Evolutionary conservation across 2,888 invertebrate species (phyloP), one percentile per base, ranked within the genome.

Genomic region (Priocnemis perturbator): DNA sequence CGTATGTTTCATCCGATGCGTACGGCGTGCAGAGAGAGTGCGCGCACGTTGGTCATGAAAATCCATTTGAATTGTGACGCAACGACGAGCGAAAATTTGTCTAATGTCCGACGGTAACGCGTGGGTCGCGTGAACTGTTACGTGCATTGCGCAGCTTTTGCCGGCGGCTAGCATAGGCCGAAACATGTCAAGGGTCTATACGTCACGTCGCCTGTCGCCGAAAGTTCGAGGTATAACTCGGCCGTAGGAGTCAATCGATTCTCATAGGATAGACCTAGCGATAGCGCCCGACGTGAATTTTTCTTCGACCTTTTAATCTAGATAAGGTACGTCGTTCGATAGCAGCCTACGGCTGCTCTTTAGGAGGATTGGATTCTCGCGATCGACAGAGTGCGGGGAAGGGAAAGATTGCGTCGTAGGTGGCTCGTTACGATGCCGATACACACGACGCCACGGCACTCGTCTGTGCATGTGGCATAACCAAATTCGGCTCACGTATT

Each of bases 401-500:
- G 53, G 57, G 23, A 67, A 71, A 69, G 57, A 74, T 65, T 45
- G 60, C 56, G 53, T 58, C 30, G 44, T 37, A 55, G 45, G 70
- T 74, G 56, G 64, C 71, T 75, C 69, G 69, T 70, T 69, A 67
- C 48, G 68, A 62, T 69, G 60, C 69, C 64, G 64, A 79, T 66
- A 71, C 64, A 55, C 65, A 48, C 59, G 50, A 19, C 21, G 20
- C 26, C 11, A 37, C 19, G 7, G 30, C 3, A 48, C 52, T 47
- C 47, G 50, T 17, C 21, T 23, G 58, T 21, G 30, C 55, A 71
- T 44, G 61, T 50, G 26, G 56, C 67, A 64, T 74, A 82, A 81
- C 71, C 73, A 81, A 82, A 84, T 85, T 85, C 85, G 45, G 55
- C 77, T 81, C 83, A 81, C 85, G 84, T 83, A 81, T 81, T 84